Conservation (phyloP, 1,140 invertebrate species). For the Stegodyphus mimosarum region DNA sequence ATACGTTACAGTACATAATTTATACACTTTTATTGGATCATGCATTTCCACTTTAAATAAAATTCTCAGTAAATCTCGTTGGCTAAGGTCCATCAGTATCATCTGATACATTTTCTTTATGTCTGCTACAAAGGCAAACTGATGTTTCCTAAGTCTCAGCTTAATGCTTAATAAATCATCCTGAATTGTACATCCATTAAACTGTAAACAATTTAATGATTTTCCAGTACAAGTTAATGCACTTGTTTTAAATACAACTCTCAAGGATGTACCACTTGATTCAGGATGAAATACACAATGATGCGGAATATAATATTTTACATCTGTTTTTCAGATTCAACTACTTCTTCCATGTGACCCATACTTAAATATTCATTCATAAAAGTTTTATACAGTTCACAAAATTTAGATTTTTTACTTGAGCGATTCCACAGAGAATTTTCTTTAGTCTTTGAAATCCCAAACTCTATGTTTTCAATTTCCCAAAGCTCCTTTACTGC, state of each 20-base stretch:
- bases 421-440: neutral
- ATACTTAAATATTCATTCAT: neutral
- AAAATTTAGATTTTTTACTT: neutral
- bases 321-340: neutral
- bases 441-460: neutral
- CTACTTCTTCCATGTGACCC: neutral
- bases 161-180: no score
- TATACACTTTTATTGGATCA: no score
- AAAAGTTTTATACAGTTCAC: neutral
- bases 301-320: neutral
- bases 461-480: neutral
- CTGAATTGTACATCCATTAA: neutral
- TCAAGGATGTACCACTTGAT: neutral
- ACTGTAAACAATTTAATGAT: neutral
- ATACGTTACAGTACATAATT: no score
- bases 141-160: no score
- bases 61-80: no score
- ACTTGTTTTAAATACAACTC: neutral
- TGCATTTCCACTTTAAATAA: no score
- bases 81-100: no score
- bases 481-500: neutral
- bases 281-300: neutral
- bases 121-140: no score
- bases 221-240: neutral
- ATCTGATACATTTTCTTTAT: no score